Percentiles rank a stretch among this genome's conserved stretches.
Evolutionary conservation across 2,113 vertebrate species (phyloP).

Genomic region (Anhinga anhinga): DNA sequence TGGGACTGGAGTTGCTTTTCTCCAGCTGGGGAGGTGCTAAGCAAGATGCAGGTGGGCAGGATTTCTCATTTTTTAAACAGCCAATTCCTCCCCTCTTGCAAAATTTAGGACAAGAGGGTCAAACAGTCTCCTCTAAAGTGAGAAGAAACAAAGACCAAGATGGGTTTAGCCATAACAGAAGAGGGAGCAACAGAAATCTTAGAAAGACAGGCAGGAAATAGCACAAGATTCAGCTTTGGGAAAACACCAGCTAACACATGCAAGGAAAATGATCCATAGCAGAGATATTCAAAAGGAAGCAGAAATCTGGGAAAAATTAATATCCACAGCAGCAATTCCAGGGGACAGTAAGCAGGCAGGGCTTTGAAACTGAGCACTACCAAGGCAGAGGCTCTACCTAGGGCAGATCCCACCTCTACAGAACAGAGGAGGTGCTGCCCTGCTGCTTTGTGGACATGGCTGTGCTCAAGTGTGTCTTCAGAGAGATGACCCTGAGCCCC

Average conservation of each 20-base stretch:
- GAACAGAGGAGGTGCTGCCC: not conserved
- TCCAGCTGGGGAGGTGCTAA: not conserved
- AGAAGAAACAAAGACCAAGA: not conserved
- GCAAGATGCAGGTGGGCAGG: not conserved
- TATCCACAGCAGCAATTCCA: not conserved
- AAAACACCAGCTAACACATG: conserved; percentile 21
- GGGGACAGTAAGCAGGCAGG: not conserved
- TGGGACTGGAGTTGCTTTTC: not conserved
- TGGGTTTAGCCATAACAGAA: not conserved
- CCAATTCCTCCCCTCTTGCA: not conserved
- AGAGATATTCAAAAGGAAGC: not conserved
- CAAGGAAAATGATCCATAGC: not conserved
- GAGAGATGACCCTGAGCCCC: not conserved
- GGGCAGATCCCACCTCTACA: not conserved
- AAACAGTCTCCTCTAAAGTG: not conserved
- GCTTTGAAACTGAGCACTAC: not conserved
- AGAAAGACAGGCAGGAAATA: conserved; percentile 13
- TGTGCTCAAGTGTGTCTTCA: not conserved
- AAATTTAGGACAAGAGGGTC: not conserved
- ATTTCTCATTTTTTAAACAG: not conserved
- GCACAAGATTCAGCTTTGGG: not conserved
- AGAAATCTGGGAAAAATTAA: conserved; percentile 42
- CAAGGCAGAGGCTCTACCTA: not conserved
- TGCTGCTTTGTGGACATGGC: not conserved
- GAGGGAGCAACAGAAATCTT: not conserved